Evolutionary conservation across 2,797 vertebrate genomes (phyloP), one percentile per base, ranked within the genome.

Genomic region (Yasuhikotakia modesta): DNA sequence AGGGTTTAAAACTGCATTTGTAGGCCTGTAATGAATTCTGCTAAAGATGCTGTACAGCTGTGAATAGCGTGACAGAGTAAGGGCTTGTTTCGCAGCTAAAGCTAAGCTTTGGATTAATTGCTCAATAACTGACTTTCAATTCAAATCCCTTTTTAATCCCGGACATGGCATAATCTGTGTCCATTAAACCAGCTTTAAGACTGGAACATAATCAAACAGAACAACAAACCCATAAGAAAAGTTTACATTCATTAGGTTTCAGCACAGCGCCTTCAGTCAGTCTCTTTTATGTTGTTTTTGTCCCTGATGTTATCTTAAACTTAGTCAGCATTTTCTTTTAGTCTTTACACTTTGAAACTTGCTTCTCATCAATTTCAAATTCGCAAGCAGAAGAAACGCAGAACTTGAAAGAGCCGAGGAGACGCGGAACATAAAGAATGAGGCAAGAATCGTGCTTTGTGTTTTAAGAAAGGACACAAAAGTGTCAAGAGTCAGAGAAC

Each of bases 291-390:
- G 60, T 30, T 50, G 14, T 17, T 65, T 30, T 61, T 24, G 10
- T 16, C 22, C 39, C 16, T 52, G n/a, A 69, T 46, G 7, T 46
- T 73, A 66, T 39, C 39, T 19, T 70, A 61, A 24, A 64, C 46
- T 43, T 60, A 76, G 65, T 69, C 53, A 69, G 74, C 4, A 2
- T 3, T 72, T 46, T 43, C 24, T 80, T 61, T 74, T 24, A 67
- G 48, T 77, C 17, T 52, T 63, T 61, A n/a, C 27, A 48, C 63
- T 58, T 52, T 10, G 32, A 39, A 60, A 58, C n/a, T 16, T 16
- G 4, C 48, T 70, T 76, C 67, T 76, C 73, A 72, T 79, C 70
- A 35, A 12, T 45, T 69, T 60, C 53, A 30, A 53, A 19, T 61
- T 74, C 58, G 17, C 58, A 74, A 65, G 72, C 43, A 65, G 12